These are phyloP conservation scores for Isotomurus palustris DNA, from an alignment of 2,888 invertebrate species.

Conservation along the genomic window DNA sequence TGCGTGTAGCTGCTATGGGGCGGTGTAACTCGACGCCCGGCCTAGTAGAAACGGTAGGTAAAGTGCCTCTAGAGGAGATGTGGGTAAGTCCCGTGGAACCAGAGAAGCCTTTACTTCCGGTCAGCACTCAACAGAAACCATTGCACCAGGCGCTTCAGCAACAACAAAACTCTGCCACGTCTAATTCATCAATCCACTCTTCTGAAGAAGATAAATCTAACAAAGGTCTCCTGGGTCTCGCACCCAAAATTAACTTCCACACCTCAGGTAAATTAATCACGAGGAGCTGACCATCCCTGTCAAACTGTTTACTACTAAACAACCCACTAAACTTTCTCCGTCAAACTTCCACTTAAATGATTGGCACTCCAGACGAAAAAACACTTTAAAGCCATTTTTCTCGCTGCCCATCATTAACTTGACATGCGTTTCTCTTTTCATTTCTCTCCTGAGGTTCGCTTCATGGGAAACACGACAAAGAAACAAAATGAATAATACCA, in stretches of 20 bases:
- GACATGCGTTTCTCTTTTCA: too few species aligned
- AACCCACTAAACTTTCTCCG: too few species aligned
- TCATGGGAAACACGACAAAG: too few species aligned
- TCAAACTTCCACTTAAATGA: too few species aligned
- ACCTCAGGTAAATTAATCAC: slow-evolving; percentile 40
- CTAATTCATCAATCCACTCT: slow-evolving; percentile 50
- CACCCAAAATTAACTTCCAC: slow-evolving; percentile 44
- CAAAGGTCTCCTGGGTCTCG: slow-evolving; percentile 29
- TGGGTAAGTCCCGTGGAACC: slow-evolving; percentile 61
- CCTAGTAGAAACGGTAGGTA: slow-evolving; percentile 85
- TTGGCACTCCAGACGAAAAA: too few species aligned
- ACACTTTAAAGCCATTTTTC: too few species aligned
- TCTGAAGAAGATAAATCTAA: slow-evolving; percentile 46
- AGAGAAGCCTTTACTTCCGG: slow-evolving; percentile 26
- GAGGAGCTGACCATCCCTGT: background rate
- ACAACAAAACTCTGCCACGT: slow-evolving; percentile 50
- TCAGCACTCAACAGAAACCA: slow-evolving; percentile 8
- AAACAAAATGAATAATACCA: too few species aligned
- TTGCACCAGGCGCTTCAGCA: slow-evolving; percentile 13
- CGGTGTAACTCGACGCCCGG: slow-evolving; percentile 95
- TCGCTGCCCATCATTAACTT: too few species aligned
- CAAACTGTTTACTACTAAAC: background rate
- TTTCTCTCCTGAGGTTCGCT: too few species aligned
- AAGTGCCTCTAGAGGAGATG: slow-evolving; percentile 82
- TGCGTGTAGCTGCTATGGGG: slow-evolving; percentile 89